Evolutionary conservation across 2,888 invertebrate genomes (phyloP), one percentile per base, ranked within the genome.

Genomic region (Tenthredo livida): DNA sequence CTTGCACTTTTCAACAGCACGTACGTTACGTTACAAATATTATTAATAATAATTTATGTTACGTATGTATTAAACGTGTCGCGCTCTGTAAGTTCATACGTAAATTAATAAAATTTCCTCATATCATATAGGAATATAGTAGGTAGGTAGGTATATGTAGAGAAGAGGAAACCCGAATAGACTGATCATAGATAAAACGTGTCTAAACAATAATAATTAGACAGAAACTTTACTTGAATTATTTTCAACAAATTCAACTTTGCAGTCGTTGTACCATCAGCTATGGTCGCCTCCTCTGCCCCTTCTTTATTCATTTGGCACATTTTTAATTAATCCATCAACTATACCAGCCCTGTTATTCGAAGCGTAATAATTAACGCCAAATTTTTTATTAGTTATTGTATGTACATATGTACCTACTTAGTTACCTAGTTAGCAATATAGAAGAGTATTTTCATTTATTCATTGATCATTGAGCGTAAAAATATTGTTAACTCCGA

Each of bases 241-340:
- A 75, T 47, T 21, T 29, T 29, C 12, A 15, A 47, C 25, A 5
- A 54, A 50, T 78, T 15, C 12, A 7, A 37, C 12, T 50, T 47
- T 33, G 29, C 33, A 54, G 9, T 54, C 10, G 3, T 33, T n/a
- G 33, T 12, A 37, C 6, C 1, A 29, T 29, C 29, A 37, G 37
- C 33, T 50, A 17, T 21, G 54, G n/a, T 54, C 58, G 33, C 33
- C n/a, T 58, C 33, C n/a, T 58, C 78, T 54, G 21, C 54, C 47
- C 37, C n/a, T n/a, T n/a, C 17, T 9, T 33, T 33, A 29, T 78
- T 78, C 54, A 78, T 78, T 78, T 78, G 78, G 78, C 78, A 78
- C 78, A 78, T 54, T 43, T 17, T 54, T 54, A 21, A 78, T 58
- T 78, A 54, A 78, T 54, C 54, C 50, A 54, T 37, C n/a, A 17